A percentile compares a stretch with the other conserved stretches of the same genome.
Conservation (phyloP, 2,888 invertebrate genomes). For the Drosophila meridiana region DNA sequence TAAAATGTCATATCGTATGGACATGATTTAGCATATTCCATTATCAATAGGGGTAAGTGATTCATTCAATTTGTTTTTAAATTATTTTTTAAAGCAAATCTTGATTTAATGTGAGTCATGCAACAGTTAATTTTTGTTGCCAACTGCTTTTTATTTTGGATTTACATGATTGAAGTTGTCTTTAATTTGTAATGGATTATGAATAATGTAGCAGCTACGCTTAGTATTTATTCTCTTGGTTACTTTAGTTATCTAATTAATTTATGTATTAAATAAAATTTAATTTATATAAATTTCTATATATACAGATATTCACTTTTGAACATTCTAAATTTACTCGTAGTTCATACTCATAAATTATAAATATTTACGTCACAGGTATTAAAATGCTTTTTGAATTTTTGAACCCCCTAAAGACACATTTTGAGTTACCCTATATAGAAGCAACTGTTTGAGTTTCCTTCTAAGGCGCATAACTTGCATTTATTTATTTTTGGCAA, state of each 20-base stretch:
- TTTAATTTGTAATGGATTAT: not conserved
- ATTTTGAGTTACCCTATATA: not conserved
- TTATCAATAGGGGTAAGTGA: not conserved
- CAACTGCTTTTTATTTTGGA: not conserved
- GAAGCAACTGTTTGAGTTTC: not conserved
- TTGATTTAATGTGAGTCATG: not conserved
- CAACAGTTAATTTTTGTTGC: not conserved
- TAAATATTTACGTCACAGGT: not conserved
- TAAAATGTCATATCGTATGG: not conserved
- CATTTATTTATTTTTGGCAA: slow-evolving; percentile 3
- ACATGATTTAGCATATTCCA: not conserved
- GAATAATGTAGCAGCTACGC: not conserved
- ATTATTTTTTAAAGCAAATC: not conserved
- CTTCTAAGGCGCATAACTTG: slow-evolving; percentile 6
- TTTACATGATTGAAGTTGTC: not conserved
- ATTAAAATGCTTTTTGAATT: not conserved
- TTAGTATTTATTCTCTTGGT: no score
- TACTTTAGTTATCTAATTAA: no score
- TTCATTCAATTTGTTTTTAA: not conserved
- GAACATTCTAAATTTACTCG: no score
- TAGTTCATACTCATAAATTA: not conserved
- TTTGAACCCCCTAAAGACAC: not conserved
- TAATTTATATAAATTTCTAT: no score
- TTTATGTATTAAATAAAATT: no score
- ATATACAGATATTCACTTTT: no score